Percentiles rank a stretch among this genome's conserved stretches.
Evolutionary conservation across 2,113 vertebrate genomes (phyloP).

Genomic region (Synodontis membranacea): DNA sequence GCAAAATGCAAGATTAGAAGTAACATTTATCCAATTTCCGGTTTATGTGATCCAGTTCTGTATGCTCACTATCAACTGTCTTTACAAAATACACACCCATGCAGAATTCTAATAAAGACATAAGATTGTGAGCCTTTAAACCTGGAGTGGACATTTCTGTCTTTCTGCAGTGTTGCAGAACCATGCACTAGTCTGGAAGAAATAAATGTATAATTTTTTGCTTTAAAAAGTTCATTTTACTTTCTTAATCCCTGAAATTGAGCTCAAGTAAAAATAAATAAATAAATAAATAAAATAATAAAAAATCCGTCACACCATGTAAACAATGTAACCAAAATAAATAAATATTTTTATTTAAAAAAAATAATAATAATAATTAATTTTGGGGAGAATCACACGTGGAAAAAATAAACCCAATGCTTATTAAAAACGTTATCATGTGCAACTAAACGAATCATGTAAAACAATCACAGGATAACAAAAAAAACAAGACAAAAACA

Average conservation of each 20-base stretch:
- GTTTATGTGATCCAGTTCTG: constrained; percentile 10
- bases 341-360: no score
- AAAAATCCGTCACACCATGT: background rate
- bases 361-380: background rate
- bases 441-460: background rate
- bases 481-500: no score
- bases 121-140: background rate
- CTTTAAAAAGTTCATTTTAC: background rate
- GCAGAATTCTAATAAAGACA: background rate
- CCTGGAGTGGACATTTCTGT: background rate
- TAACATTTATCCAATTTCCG: constrained; percentile 9
- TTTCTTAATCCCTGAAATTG: background rate
- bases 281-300: no score
- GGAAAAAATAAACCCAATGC: background rate
- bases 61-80: background rate
- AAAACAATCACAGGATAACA: background rate
- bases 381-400: background rate
- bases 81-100: background rate
- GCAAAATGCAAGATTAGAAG: constrained; percentile 54
- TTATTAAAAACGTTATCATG: background rate
- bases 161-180: background rate
- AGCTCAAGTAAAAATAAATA: no score
- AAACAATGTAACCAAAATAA: background rate
- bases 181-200: background rate
- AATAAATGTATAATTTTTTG: no score